Percentiles rank a stretch among this genome's conserved stretches.
Conservation (phyloP, 1,140 invertebrate genomes). For the Lineus longissimus region DNA sequence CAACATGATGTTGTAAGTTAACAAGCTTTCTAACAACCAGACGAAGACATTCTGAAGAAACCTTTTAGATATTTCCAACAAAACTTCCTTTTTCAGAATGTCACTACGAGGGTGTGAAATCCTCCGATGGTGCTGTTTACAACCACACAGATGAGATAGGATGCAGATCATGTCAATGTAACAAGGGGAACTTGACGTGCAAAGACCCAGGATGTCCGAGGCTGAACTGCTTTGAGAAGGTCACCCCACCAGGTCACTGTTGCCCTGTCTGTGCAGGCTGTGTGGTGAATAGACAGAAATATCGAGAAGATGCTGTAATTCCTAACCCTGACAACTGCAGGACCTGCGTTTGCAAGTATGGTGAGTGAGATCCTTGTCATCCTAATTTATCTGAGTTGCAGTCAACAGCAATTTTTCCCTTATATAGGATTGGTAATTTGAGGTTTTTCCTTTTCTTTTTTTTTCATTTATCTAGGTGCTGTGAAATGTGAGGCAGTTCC, state of each 20-base stretch:
- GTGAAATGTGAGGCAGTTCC: conserved; percentile 29
- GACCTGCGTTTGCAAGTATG: conserved; percentile 35
- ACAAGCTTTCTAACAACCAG: too few species aligned
- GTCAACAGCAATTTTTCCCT: too few species aligned
- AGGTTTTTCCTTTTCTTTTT: not conserved
- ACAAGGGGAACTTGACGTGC: conserved; percentile 37
- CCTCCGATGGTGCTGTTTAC: conserved; percentile 31
- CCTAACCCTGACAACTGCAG: conserved; percentile 31
- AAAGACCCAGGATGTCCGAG: conserved; percentile 28
- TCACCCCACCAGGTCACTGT: conserved; percentile 30
- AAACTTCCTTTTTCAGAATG: conserved; percentile 34
- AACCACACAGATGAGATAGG: conserved; percentile 19
- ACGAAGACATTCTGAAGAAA: too few species aligned
- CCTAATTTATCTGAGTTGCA: too few species aligned
- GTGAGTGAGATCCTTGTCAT: conserved; percentile 14
- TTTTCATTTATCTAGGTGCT: conserved; percentile 28
- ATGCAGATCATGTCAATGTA: conserved; percentile 41
- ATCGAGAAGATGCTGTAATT: conserved; percentile 33
- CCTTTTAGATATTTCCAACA: too few species aligned
- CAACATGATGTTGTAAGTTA: too few species aligned
- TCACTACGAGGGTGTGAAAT: conserved; percentile 29
- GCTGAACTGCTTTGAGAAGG: conserved; percentile 30
- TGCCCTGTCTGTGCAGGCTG: conserved; percentile 47
- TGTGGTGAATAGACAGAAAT: conserved; percentile 30
- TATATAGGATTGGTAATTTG: too few species aligned